Conservation (phyloP, 2,797 vertebrate species). For the Melanogrammus aeglefinus region DNA sequence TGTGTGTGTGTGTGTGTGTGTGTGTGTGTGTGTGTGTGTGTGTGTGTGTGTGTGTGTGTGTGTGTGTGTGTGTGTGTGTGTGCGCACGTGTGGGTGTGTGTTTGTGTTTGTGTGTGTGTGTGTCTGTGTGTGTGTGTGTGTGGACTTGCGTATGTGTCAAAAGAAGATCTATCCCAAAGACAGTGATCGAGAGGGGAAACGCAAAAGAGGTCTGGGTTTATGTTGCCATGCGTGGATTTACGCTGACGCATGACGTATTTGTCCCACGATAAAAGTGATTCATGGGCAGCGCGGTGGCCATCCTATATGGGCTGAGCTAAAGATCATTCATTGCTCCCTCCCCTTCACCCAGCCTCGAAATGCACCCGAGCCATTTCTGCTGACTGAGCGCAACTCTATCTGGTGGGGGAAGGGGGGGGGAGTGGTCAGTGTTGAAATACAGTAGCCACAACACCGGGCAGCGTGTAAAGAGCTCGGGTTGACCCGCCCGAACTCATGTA, state of each 20-base stretch:
- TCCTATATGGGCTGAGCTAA: slow-evolving; percentile 41
- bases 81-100: neutral
- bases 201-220: neutral
- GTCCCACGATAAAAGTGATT: neutral
- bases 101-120: slow-evolving; percentile 20
- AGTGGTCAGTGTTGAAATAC: neutral
- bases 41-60: neutral
- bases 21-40: slow-evolving; percentile 29
- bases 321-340: slow-evolving; percentile 24
- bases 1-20: slow-evolving; percentile 6
- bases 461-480: slow-evolving; percentile 22
- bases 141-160: neutral
- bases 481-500: slow-evolving; percentile 33
- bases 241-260: neutral
- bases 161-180: slow-evolving; percentile 6
- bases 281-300: neutral
- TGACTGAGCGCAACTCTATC: neutral
- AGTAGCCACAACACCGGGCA: slow-evolving; percentile 10
- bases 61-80: neutral
- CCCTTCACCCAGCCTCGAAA: neutral
- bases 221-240: neutral
- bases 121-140: slow-evolving; percentile 19
- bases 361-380: slow-evolving; percentile 8
- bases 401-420: neutral
- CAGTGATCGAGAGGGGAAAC: slow-evolving; percentile 8